These are phyloP conservation scores for Myiozetetes cayanensis DNA, from an alignment of 2,113 vertebrate species.

Conservation along the genomic window DNA sequence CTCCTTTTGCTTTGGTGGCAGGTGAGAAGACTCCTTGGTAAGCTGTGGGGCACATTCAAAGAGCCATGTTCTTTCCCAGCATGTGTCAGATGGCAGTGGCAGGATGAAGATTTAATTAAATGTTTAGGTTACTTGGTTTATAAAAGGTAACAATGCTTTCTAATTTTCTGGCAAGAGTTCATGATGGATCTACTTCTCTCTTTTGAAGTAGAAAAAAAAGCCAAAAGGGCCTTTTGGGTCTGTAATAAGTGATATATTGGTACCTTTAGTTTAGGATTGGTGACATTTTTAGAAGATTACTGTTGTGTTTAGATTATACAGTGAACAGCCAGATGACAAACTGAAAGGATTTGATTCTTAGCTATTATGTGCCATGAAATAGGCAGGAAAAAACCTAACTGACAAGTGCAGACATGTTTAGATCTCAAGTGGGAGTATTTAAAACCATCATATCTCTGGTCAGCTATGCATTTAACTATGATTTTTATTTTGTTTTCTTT, in stretches of 20 bases:
- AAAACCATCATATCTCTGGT: background rate
- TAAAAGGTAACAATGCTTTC: background rate
- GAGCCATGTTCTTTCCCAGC: accelerated
- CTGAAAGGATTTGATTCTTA: background rate
- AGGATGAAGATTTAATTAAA: background rate
- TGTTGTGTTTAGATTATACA: background rate
- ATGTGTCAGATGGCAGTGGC: background rate
- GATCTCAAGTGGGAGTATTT: background rate
- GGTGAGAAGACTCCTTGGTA: background rate
- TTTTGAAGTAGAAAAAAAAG: background rate
- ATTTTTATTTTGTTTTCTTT: background rate
- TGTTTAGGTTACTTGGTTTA: background rate
- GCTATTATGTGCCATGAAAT: background rate
- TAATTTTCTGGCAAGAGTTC: background rate
- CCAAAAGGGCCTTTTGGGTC: background rate
- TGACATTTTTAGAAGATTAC: background rate
- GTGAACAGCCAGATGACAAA: background rate
- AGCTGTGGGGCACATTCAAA: background rate
- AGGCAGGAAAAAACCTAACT: background rate
- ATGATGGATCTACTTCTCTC: background rate
- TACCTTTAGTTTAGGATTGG: background rate
- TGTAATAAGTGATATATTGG: background rate
- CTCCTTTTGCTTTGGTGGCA: background rate
- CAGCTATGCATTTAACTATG: background rate
- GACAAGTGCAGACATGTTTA: background rate